Evolutionary conservation across 2,113 vertebrate genomes (phyloP), one percentile per base, ranked within the genome.

Genomic region (Rhodinocichla rosea): DNA sequence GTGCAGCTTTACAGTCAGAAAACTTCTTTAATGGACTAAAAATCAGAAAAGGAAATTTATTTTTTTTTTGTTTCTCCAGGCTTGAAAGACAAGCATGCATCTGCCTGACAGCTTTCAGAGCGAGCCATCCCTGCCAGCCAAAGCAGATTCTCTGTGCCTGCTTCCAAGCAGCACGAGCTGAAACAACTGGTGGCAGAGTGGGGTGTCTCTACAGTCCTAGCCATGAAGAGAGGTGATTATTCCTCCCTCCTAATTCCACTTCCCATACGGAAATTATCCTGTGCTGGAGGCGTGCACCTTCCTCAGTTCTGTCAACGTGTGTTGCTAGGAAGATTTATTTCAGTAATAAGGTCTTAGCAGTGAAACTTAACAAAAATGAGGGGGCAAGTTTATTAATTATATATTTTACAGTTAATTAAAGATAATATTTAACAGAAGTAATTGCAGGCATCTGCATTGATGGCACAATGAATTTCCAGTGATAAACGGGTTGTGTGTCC

Each of bases 341-440:
- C 91, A 80, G 63, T 95, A 97, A 97, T 94, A 87, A 97, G 92
- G 83, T 96, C 94, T 91, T 93, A 93, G 84, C 77, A 89, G 71
- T 78, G 94, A 89, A 95, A 96, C 90, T 91, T 84, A 93, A 77
- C 88, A 75, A 94, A 96, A 89, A 82, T 10, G 78, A 89, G 74
- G 84, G 73, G 82, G 79, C 69, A 85, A 69, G 70, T 97, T 98
- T 97, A 97, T 98, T 98, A 98, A 98, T 98, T 97, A 97, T 97
- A 96, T 97, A 96, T 96, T 93, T 97, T 96, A 57, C 95, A 97
- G 94, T 97, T 97, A 95, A 83, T 92, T 94, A 97, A 97, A 96
- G 95, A 90, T 96, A 96, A 96, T 97, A 97, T 97, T 98, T 97
- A 97, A 97, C 90, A 96, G 97, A 91, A 98, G 90, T 98, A 98